Evolutionary conservation across 2,797 vertebrate genomes (phyloP).

Genomic region (Falco biarmicus): DNA sequence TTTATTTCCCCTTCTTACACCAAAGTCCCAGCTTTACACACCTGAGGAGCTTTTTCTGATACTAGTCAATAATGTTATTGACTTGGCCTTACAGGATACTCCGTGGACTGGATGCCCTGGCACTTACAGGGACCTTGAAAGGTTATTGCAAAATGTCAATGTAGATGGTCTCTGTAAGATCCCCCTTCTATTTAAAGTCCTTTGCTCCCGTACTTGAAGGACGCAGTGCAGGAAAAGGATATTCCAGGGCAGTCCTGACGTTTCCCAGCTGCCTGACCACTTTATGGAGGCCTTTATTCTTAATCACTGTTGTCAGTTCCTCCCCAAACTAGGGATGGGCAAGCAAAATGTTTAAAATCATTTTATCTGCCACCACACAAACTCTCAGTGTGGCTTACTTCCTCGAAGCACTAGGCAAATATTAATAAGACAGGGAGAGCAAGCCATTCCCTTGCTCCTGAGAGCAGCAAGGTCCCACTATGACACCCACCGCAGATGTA

Average conservation of each 20-base stretch:
- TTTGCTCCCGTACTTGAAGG: neutral
- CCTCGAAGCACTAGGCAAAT: neutral
- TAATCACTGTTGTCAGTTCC: neutral
- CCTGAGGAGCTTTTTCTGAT: neutral
- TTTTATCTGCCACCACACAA: neutral
- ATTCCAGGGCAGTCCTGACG: neutral
- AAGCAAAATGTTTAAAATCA: neutral
- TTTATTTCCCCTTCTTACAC: conserved; percentile 14
- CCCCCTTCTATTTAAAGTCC: neutral
- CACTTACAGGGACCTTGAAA: neutral
- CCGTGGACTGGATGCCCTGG: neutral
- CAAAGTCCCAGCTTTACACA: neutral
- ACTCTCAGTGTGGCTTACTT: neutral
- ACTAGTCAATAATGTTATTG: neutral
- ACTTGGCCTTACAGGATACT: neutral
- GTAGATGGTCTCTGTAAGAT: neutral
- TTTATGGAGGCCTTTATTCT: neutral
- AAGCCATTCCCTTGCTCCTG: neutral
- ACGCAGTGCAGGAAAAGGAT: neutral
- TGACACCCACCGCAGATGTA: neutral
- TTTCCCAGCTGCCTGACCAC: neutral
- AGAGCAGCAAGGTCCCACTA: neutral
- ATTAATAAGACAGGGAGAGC: neutral
- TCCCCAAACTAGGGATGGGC: neutral
- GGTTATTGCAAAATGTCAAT: neutral